phyloP scores from a whole-genome alignment of 1,140 invertebrate species.

The Scaptodrosophila lebanonensis region DNA sequence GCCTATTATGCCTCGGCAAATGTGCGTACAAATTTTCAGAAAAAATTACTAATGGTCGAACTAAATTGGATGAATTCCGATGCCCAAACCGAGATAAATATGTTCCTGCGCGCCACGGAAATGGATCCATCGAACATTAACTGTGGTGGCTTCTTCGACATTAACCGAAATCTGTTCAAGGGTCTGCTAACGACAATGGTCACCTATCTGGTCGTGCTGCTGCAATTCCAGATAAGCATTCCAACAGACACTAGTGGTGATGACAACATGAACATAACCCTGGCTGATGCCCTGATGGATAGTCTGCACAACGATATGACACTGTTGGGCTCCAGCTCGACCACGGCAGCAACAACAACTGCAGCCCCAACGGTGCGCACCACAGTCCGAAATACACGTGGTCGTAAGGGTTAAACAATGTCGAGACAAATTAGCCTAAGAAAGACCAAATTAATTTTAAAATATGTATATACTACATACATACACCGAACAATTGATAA shows the following conservation, averaged over 20 bases:
- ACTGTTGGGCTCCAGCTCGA: conserved; percentile 21
- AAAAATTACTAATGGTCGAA: conserved; percentile 83
- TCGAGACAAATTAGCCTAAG: conserved; percentile 6
- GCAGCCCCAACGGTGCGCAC: conserved; percentile 4
- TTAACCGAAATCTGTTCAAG: conserved; percentile 83
- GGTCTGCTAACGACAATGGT: conserved; percentile 84
- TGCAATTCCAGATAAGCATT: conserved; percentile 85
- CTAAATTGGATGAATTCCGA: conserved; percentile 83
- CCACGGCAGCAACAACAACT: conserved; percentile 10
- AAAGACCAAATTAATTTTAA: conserved; percentile 6
- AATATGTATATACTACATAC: too few relatives aligned
- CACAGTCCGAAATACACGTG: conserved; percentile 23
- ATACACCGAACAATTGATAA: too few relatives aligned
- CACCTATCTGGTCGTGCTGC: conserved; percentile 82
- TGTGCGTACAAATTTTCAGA: conserved; percentile 83
- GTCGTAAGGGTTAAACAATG: conserved; percentile 37
- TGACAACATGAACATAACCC: conserved; percentile 38
- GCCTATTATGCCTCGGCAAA: conserved; percentile 83
- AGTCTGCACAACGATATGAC: conserved; percentile 58
- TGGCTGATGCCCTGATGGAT: conserved; percentile 53
- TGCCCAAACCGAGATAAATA: conserved; percentile 82
- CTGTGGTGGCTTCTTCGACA: conserved; percentile 83
- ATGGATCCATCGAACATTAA: conserved; percentile 84
- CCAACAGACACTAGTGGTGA: conserved; percentile 76
- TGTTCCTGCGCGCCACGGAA: conserved; percentile 83